Evolutionary conservation across 2,113 vertebrate genomes (phyloP).

Genomic region (Pelecanus crispus): DNA sequence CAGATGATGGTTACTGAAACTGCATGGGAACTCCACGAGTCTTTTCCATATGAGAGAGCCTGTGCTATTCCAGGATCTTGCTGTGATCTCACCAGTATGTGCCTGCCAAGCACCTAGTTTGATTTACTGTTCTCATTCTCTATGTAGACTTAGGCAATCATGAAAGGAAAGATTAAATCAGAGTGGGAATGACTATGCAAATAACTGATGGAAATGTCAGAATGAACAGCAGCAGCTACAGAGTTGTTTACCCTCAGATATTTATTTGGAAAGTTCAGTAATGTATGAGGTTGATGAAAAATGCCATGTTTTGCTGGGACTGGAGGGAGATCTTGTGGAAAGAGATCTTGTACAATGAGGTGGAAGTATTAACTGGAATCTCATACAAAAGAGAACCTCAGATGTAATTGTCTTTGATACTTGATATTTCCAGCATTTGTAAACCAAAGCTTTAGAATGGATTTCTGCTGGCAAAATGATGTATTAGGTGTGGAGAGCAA

Average conservation of each 20-base stretch:
- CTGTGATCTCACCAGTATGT: neutral
- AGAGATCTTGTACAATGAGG: neutral
- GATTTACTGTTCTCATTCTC: slow-evolving; percentile 27
- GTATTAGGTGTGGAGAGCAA: neutral
- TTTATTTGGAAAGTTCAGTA: neutral
- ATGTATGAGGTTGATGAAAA: neutral
- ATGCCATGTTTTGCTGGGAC: neutral
- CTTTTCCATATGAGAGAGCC: neutral
- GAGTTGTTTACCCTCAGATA: neutral
- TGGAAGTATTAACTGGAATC: neutral
- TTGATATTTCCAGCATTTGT: neutral
- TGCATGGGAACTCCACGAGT: neutral
- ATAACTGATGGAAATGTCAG: neutral
- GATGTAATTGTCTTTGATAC: neutral
- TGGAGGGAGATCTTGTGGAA: neutral
- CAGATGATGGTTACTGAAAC: slow-evolving; percentile 21
- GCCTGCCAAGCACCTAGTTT: slow-evolving; percentile 26
- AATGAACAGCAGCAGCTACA: neutral
- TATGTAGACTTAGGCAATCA: neutral
- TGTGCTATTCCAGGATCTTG: slow-evolving; percentile 6
- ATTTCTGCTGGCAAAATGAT: neutral
- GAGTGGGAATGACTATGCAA: slow-evolving; percentile 12
- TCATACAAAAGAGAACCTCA: neutral
- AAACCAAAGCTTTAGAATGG: neutral
- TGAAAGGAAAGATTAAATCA: slow-evolving; percentile 11